Percentiles rank a stretch among this genome's conserved stretches.
phyloP scores from a whole-genome alignment of 2,888 invertebrate genomes.

The Apoderus coryli region DNA sequence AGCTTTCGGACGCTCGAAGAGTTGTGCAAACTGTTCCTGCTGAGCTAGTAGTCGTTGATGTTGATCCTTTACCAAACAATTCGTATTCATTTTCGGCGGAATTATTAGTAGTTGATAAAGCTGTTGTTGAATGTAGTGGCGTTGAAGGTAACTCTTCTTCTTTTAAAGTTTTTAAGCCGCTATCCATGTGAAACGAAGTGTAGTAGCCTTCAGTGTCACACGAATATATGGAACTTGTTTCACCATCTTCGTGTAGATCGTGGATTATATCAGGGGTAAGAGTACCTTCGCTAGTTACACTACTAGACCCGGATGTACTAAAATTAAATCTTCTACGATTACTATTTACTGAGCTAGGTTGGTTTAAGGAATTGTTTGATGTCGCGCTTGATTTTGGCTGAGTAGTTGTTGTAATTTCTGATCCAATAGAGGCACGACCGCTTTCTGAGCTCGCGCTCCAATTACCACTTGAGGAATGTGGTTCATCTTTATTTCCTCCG shows the following conservation, averaged over 20 bases:
- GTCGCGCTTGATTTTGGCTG: conserved; percentile 55
- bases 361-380: conserved; percentile 54
- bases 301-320: conserved; percentile 64
- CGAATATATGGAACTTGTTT: conserved; percentile 83
- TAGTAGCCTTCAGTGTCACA: conserved; percentile 97
- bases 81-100: conserved; percentile 81
- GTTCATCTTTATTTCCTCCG: conserved; percentile 57
- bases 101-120: conserved; percentile 52
- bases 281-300: conserved; percentile 74
- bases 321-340: conserved; percentile 47
- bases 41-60: conserved; percentile 80
- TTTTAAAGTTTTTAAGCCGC: conserved; percentile 73
- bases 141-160: conserved; percentile 62
- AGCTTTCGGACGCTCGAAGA: conserved; percentile 52
- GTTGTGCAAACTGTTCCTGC: conserved; percentile 83
- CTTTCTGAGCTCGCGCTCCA: conserved; percentile 91
- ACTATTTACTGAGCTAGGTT: conserved; percentile 53
- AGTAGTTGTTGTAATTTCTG: conserved; percentile 62
- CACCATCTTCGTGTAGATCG: conserved; percentile 68
- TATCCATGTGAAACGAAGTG: conserved; percentile 94
- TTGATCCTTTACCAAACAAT: conserved; percentile 80
- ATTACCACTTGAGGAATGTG: conserved; percentile 83
- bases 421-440: conserved; percentile 71
- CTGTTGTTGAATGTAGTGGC: conserved; percentile 55
- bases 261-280: conserved; percentile 71